Base-by-base conservation (phyloP, 1,140 invertebrate species). In the Amphibalanus amphitrite region DNA sequence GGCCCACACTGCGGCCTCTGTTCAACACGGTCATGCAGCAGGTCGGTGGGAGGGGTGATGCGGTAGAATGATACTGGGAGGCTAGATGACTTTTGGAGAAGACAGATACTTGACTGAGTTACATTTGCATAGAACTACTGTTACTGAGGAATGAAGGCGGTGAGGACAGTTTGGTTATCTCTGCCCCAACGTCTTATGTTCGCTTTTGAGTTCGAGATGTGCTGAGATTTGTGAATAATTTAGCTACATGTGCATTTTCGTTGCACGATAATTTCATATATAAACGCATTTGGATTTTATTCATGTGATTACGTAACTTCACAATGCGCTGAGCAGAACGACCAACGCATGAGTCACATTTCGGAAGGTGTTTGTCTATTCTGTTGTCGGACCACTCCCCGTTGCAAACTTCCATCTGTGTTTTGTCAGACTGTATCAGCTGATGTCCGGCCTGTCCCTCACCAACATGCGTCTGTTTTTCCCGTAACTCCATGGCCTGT, bases 1-100 rank as follows among this genome's bases (percentile, higher is more conserved):
- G 90, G 74, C 88, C 90, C 76, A 86, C 85, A 0, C 90, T 93
- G 74, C 83, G 90, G 28, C 78, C 84, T 13, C 82, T 90, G 10
- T 91, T 93, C 71, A 86, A 86, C 70, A 83, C 87, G 29, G 84
- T 90, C 64, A 86, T 85, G 0, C 77, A 90, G 13, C 84, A 85
- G 77, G 83, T 77, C 65, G 69, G 69, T 38, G 29, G 0, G n/a
- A 6, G 64, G 20, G 64, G 10, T 8, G 20, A 25, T 6, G 6
- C 3, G 64, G 20, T 23, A 6, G 64, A n/a, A 25, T 3, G 10
- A 6, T n/a, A 4, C 10, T 10, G 64, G 8, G 6, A 23, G 20
- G 20, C 6, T 65, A 4, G 20, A n/a, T 3, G 23, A 23, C 3
- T 15, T 65, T 23, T n/a, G 10, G 26, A 65, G 20, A n/a, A 6